Evolutionary conservation across 2,888 invertebrate genomes (phyloP).

Genomic region (Callinectes sapidus): DNA sequence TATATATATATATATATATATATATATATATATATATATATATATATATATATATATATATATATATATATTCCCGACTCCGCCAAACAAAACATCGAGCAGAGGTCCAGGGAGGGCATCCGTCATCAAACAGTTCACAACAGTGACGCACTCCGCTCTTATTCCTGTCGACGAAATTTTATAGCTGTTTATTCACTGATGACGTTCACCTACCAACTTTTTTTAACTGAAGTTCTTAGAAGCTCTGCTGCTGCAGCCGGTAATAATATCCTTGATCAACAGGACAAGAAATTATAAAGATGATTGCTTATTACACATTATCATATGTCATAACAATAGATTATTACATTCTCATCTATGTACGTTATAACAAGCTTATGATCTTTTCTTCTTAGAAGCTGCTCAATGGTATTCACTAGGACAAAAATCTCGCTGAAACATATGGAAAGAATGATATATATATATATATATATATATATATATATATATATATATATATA

Average conservation of each 20-base stretch:
- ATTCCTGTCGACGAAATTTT: not conserved
- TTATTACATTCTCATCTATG: not conserved
- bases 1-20: not conserved
- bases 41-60: conserved; percentile 14
- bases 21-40: conserved; percentile 22
- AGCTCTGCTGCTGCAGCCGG: not conserved
- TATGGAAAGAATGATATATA: not conserved
- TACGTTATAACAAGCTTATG: not conserved
- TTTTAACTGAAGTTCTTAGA: not conserved
- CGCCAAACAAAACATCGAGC: not conserved
- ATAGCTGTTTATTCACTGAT: not conserved
- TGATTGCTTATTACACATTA: not conserved
- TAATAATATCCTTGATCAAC: not conserved
- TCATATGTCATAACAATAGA: not conserved
- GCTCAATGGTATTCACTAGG: not conserved
- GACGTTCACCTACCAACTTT: not conserved
- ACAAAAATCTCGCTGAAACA: not conserved
- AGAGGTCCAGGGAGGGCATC: not conserved
- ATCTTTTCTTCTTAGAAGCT: not conserved
- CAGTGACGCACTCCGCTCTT: not conserved
- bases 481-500: conserved; percentile 1
- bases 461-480: too few species aligned
- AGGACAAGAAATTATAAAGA: not conserved
- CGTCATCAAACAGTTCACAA: not conserved
- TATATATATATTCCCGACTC: too few species aligned